Base-by-base conservation (phyloP, 2,888 invertebrate genomes). In the Hyles lineata region DNA sequence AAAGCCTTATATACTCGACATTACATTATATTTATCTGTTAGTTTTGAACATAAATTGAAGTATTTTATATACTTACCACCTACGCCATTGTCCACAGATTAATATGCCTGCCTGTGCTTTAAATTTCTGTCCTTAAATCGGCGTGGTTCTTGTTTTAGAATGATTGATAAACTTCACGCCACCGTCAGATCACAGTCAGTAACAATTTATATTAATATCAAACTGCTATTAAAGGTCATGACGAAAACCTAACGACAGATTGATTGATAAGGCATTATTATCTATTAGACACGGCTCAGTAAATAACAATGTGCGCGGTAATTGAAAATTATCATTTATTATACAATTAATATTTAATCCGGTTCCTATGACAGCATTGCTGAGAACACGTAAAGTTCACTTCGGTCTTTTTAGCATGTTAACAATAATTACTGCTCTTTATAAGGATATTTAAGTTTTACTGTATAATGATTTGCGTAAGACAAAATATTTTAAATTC, bases 201-300 rank as follows among this genome's bases (percentile, higher is more conserved):
- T 29, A 25, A 23, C 60, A 60, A 60, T 25, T 25, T 61, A 61
- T 43, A 43, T 3, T 23, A 15, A 21, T 7, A 50, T 17, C 55
- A 32, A 17, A 35, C 43, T 43, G 59, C 32, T 32, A 59, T 70
- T 60, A 70, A 73, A 52, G 25, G 32, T 60, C 70, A 32, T 61
- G 35, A 55, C 62, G 61, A 73, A 73, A 73, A 62, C 60, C 59
- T 70, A 73, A 70, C 61, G 55, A 60, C 59, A 35, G 69, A 70
- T 70, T 35, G 35, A 21, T 73, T 55, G 29, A 70, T 35, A 73
- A 70, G 35, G 52, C 35, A 61, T 58, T 62, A 61, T 73, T 73
- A 73, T 55, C 61, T 25, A 73, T 73, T 70, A 61, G 62, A 21
- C 50, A 62, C 70, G 73, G 70, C 29, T 21, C 23, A 55, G 55